Evolutionary conservation across 1,140 invertebrate genomes (phyloP), one percentile per base, ranked within the genome.

Genomic region (Geopemphigus sp.): DNA sequence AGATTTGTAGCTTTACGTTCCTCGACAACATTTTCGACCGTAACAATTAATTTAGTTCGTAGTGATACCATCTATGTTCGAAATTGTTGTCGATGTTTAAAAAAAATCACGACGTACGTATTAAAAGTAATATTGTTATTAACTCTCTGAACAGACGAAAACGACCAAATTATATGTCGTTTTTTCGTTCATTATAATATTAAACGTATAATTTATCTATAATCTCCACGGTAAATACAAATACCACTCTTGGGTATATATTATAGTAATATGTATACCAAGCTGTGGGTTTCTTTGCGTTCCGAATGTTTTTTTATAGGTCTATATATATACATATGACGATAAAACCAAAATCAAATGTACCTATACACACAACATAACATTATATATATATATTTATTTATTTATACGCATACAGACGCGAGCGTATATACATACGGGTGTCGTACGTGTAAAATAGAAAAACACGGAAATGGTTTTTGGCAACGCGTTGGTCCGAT

Each of bases 391-490:
- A 64, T 39, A 39, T 39, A 39, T 39, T 39, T n/a, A n/a, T n/a
- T n/a, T n/a, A n/a, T 39, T 39, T 8, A 39, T 22, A 66, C 19
- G n/a, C 47, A 17, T 19, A 66, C 19, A 10, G 5, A 17, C 15
- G 19, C 15, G 19, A 54, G 6, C 11, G 15, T 15, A 53, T 15
- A 53, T 15, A 54, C 14, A 54, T n/a, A 19, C 53, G 3, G 3
- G 1, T 11, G 39, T 22, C 12, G 66, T 68, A 68, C 66, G 66
- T 72, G 68, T 72, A 53, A 53, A 53, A 72, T 72, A 54, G 68
- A 72, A 72, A 72, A 72, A 72, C 74, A 78, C 74, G 57, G 74
- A 78, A 78, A 78, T 29, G 54, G 74, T 78, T 78, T 78, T 78
- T 78, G 74, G 54, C 74, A 63, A 78, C 57, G 56, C 54, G 53